Evolutionary conservation across 1,140 invertebrate species (phyloP), one percentile per base, ranked within the genome.

Genomic region (Daktulosphaira vitifoliae): DNA sequence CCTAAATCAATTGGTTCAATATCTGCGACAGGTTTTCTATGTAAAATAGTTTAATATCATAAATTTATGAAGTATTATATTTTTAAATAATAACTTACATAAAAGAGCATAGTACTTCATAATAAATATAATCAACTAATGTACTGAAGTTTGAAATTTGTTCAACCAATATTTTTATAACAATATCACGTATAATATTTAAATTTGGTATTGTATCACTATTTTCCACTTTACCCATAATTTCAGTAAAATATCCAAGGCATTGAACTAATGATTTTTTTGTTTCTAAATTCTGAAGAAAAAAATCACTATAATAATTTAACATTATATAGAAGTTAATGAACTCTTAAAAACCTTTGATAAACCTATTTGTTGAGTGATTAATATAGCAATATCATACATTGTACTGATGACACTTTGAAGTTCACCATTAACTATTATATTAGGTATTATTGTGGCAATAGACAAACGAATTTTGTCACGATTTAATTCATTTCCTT

Each of bases 151-250:
- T 46, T 18, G 44, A 7, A 22, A 62, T 62, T 62, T 62, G 56
- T 15, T 48, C 25, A 4, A 62, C 56, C 7, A 62, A n/a, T 8
- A 18, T 62, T 33, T 62, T 62, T 29, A 62, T 62, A 4, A 62
- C 42, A 0, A 39, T 62, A 33, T 62, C 56, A 15, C 56, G 56
- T n/a, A 62, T 62, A 15, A 62, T 62, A 4, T 38, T 16, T 22
- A 62, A 46, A 62, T 62, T 62, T 11, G 56, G 56, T 48, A 62
- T 46, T 15, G 56, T 62, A 9, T 62, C 56, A 33, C 56, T 48
- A 15, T 48, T 48, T 7, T 62, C 56, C 11, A 62, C 56, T 20
- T 33, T 46, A 20, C 42, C 18, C 42, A 46, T 62, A 29, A 48
- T 13, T 29, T 33, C 18, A 15, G 56, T 16, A n/a, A 62, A 7